These are phyloP conservation scores for Acrobasis consociella DNA, from an alignment of 2,888 invertebrate genomes.

Conservation along the genomic window DNA sequence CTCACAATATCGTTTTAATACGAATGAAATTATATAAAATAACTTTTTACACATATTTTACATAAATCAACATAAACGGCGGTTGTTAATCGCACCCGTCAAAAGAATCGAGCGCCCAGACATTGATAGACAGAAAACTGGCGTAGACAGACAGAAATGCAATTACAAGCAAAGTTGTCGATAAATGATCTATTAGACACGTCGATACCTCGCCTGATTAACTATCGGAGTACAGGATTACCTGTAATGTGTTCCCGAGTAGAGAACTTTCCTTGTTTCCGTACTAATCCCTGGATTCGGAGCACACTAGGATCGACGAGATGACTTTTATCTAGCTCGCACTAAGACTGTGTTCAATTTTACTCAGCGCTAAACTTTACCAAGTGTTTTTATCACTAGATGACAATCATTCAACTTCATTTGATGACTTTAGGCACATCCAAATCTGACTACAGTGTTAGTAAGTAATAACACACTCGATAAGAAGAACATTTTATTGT, in stretches of 20 bases:
- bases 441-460: too few relatives aligned
- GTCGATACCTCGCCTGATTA: slow-evolving; percentile 1
- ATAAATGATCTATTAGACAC: slow-evolving; percentile 16
- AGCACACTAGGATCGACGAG: background rate
- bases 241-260: slow-evolving; percentile 18
- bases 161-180: slow-evolving; percentile 12
- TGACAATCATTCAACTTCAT: too few relatives aligned
- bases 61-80: background rate
- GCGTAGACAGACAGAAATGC: slow-evolving; percentile 3
- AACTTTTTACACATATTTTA: background rate
- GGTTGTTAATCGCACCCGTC: background rate
- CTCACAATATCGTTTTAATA: too few relatives aligned
- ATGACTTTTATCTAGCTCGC: slow-evolving; percentile 3
- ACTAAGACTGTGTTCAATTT: background rate
- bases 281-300: slow-evolving; percentile 16
- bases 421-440: too few relatives aligned
- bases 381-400: too few relatives aligned
- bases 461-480: too few relatives aligned
- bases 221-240: slow-evolving; percentile 15
- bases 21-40: too few relatives aligned
- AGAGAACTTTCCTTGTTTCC: slow-evolving; percentile 23
- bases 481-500: too few relatives aligned
- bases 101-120: slow-evolving; percentile 5
- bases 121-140: slow-evolving; percentile 15
- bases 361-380: too few relatives aligned